A percentile compares a stretch with the other conserved stretches of the same genome.
Conservation (phyloP, 2,888 invertebrate species). For the Merodon equestris region DNA sequence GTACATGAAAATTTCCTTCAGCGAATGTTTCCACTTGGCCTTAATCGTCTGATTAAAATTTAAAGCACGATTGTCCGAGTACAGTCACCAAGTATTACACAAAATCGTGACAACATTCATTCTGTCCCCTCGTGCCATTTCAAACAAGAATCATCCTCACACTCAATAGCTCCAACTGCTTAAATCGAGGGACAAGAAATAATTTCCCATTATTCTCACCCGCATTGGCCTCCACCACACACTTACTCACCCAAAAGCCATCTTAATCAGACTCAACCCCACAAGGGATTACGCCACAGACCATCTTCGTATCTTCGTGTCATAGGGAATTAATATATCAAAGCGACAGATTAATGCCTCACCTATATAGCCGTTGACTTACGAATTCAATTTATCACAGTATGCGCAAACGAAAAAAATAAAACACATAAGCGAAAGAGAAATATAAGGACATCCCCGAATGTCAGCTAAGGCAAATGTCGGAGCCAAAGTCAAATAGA, state of each 20-base stretch:
- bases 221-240: conserved; percentile 8
- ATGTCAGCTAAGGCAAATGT: not conserved
- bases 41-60: too few species aligned
- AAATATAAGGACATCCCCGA: conserved; percentile 3
- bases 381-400: conserved; percentile 28
- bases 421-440: not conserved
- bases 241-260: not conserved
- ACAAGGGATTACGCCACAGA: conserved; percentile 21
- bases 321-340: conserved; percentile 43
- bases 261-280: conserved; percentile 36
- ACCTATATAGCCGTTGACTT: conserved; percentile 26
- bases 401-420: not conserved
- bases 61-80: too few species aligned
- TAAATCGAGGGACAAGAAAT: not conserved
- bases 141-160: too few species aligned
- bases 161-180: too few species aligned
- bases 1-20: too few species aligned
- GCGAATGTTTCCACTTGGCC: too few species aligned
- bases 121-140: too few species aligned
- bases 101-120: too few species aligned
- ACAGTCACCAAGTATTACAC: too few species aligned
- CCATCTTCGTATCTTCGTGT: conserved; percentile 31
- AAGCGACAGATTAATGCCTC: conserved; percentile 33
- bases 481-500: not conserved
- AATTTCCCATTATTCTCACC: conserved; percentile 3